A percentile compares a stretch with the other conserved stretches of the same genome.
Conservation (phyloP, 2,797 vertebrate genomes). For the Cichlasoma orientale region DNA sequence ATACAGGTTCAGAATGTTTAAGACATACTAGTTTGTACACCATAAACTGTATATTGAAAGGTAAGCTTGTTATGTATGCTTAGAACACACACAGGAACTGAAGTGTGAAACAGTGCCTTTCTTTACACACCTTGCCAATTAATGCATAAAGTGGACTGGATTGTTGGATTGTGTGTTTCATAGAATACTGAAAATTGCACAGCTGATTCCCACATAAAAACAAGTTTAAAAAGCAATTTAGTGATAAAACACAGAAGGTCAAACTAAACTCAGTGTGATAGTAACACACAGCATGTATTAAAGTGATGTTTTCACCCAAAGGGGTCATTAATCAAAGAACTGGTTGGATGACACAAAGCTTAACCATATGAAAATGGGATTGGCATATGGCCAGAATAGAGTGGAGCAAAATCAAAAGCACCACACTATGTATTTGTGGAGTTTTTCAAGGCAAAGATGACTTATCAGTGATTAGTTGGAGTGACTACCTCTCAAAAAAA, state of each 20-base stretch:
- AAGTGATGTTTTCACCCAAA: neutral
- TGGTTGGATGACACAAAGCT: neutral
- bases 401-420: neutral
- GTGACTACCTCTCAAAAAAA: neutral
- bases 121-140: neutral
- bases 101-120: neutral
- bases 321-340: slow-evolving; percentile 6
- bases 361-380: neutral
- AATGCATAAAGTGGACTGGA: neutral
- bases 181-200: neutral
- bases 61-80: neutral
- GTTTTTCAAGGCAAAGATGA: neutral
- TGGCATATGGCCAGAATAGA: neutral
- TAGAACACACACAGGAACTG: neutral
- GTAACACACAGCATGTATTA: neutral
- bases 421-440: neutral
- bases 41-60: neutral
- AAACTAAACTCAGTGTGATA: neutral
- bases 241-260: neutral
- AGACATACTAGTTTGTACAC: neutral
- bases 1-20: neutral
- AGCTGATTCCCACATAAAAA: neutral
- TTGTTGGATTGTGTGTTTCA: neutral
- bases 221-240: neutral
- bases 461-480: neutral